Evolutionary conservation across 37 sponge, comb jelly and placozoan species (phyloP).

Genomic region (Beroe forskalii): DNA sequence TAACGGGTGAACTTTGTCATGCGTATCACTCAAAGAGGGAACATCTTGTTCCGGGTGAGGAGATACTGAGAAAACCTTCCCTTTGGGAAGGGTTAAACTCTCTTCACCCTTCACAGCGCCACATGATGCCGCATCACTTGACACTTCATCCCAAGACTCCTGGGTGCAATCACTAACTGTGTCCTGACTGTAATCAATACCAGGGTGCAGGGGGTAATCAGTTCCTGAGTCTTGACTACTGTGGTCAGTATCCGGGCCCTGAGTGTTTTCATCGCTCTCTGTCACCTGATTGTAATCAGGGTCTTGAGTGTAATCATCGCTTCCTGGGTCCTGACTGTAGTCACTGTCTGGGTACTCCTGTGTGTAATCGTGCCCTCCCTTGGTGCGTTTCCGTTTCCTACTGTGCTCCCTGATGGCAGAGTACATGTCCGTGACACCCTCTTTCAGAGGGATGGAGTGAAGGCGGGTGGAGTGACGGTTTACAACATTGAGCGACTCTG

Average conservation of each 20-base stretch:
- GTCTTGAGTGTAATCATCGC: too few species aligned
- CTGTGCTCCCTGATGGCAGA: not conserved
- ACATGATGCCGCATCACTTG: not conserved
- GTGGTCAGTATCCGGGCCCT: not conserved
- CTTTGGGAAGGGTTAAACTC: not conserved
- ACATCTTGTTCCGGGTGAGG: too few species aligned
- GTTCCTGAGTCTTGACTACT: not conserved
- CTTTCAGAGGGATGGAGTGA: constrained; percentile 21
- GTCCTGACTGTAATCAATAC: too few species aligned
- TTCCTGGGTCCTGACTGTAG: too few species aligned
- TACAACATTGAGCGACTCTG: not conserved
- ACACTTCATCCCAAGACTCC: not conserved
- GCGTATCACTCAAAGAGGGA: too few species aligned
- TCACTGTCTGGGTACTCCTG: too few species aligned
- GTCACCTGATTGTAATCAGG: not conserved
- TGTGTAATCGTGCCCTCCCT: too few species aligned
- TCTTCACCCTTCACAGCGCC: not conserved
- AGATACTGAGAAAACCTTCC: too few species aligned
- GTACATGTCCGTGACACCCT: constrained; percentile 17
- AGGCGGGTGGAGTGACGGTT: constrained; percentile 18
- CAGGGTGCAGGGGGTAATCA: too few species aligned
- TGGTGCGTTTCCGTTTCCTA: not conserved
- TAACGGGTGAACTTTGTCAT: too few species aligned
- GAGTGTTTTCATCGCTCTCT: not conserved
- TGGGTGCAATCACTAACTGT: not conserved